Evolutionary conservation across 1,140 invertebrate genomes (phyloP), one percentile per base, ranked within the genome.

Genomic region (Riptortus pedestris): DNA sequence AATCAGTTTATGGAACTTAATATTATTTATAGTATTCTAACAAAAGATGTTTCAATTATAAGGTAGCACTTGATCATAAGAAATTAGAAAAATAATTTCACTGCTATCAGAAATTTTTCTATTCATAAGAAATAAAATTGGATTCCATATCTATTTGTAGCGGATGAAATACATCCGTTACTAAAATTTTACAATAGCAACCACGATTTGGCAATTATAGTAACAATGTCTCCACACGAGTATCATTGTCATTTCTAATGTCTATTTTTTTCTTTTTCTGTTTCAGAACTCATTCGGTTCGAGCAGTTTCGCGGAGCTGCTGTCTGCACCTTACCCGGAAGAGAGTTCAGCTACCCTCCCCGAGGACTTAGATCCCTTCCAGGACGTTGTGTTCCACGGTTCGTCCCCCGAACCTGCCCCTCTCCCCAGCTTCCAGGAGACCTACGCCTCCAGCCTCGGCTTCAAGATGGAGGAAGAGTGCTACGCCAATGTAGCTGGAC

Each of bases 221-320:
- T n/a, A n/a, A n/a, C n/a, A n/a, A 38, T 14, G 5, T 38, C 31
- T 7, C 31, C 31, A 38, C 31, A 5, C 31, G 5, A 38, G 5
- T 14, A 7, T 38, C 5, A 38, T 14, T 38, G 14, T 14, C 5
- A 14, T 38, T 38, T 38, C 14, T 38, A 14, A 48, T 48, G 45
- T 20, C 1, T 2, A 24, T 51, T 51, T 24, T 51, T 20, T 24
- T 9, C 18, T 55, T 18, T 55, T 14, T 55, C 16, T 59, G 2
- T 71, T 68, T 24, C 79, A 83, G 81, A 79, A 79, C 70, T 77
- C 81, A 52, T 82, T 83, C 71, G 80, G 80, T 72, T 80, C 81
- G 69, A 80, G 80, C 72, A 83, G 79, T 71, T 81, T 84, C 69
- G 79, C 80, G 66, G 82, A 84, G 68, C 74, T 83, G 70, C 76